These are phyloP conservation scores for Tragelaphus buxtoni DNA, from an alignment of 2,113 vertebrate genomes.

Conservation along the genomic window DNA sequence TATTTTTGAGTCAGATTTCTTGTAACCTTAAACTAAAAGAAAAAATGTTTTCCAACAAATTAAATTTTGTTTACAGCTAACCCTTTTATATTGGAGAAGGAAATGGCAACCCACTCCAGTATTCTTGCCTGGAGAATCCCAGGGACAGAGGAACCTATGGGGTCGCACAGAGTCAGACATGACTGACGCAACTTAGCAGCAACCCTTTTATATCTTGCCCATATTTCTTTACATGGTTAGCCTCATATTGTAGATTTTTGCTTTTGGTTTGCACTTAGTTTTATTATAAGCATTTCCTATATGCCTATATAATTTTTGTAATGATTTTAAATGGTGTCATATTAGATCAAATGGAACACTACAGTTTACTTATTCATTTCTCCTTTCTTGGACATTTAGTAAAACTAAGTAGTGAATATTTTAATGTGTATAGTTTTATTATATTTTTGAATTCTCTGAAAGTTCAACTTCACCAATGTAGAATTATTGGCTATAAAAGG, in stretches of 20 bases:
- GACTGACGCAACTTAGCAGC: too few relatives aligned
- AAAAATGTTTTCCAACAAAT: background rate
- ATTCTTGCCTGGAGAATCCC: too few relatives aligned
- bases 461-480: background rate
- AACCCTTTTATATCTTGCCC: background rate
- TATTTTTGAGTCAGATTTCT: slow-evolving; percentile 28
- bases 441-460: background rate
- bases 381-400: background rate
- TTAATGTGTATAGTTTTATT: background rate
- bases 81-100: background rate
- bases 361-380: background rate
- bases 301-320: background rate
- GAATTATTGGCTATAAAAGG: background rate
- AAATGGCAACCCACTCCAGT: too few relatives aligned
- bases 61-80: slow-evolving; percentile 1
- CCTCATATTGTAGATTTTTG: background rate
- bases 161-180: too few relatives aligned
- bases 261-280: slow-evolving; percentile 17
- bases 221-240: background rate
- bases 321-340: background rate
- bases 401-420: background rate
- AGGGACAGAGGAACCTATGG: too few relatives aligned
- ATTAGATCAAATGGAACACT: background rate
- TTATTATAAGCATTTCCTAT: background rate
- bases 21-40: background rate